phyloP scores from a whole-genome alignment of 2,888 invertebrate species.

The Idaea straminata region DNA sequence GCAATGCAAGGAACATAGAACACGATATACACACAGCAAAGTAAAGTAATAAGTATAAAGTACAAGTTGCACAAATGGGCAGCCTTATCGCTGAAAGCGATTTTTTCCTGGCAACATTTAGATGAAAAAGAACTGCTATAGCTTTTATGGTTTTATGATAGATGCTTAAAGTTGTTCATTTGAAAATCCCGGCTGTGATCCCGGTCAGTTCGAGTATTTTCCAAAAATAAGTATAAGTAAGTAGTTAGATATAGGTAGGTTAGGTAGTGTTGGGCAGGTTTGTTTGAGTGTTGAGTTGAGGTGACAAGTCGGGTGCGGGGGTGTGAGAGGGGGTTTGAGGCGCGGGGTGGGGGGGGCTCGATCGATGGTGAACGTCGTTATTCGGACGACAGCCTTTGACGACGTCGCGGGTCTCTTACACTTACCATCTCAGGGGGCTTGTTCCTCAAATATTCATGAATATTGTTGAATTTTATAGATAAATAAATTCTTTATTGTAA shows the following conservation, averaged over 20 bases:
- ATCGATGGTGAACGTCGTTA: conserved; percentile 79
- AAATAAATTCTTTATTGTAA: too few species aligned
- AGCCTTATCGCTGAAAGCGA: too few species aligned
- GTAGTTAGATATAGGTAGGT: background rate
- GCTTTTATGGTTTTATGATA: too few species aligned
- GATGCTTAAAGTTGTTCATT: too few species aligned
- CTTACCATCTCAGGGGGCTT: conserved; percentile 11
- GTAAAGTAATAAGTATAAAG: too few species aligned
- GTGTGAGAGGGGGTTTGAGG: conserved; percentile 32
- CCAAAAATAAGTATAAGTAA: background rate
- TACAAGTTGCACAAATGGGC: too few species aligned
- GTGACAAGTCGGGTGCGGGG: conserved; percentile 27
- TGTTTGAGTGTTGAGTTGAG: conserved; percentile 9
- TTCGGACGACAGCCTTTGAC: conserved; percentile 81
- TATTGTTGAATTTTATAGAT: too few species aligned
- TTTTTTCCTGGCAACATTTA: too few species aligned
- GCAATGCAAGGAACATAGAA: too few species aligned
- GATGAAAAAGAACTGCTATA: too few species aligned
- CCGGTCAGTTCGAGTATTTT: conserved; percentile 1
- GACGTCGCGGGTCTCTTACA: conserved; percentile 58
- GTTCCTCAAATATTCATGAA: background rate
- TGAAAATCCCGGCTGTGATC: background rate
- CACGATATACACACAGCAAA: too few species aligned
- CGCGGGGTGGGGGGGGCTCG: conserved; percentile 45
- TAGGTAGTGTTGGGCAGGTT: background rate